Evolutionary conservation across 2,888 invertebrate genomes (phyloP), one percentile per base, ranked within the genome.

Genomic region (Drosophila incognita): DNA sequence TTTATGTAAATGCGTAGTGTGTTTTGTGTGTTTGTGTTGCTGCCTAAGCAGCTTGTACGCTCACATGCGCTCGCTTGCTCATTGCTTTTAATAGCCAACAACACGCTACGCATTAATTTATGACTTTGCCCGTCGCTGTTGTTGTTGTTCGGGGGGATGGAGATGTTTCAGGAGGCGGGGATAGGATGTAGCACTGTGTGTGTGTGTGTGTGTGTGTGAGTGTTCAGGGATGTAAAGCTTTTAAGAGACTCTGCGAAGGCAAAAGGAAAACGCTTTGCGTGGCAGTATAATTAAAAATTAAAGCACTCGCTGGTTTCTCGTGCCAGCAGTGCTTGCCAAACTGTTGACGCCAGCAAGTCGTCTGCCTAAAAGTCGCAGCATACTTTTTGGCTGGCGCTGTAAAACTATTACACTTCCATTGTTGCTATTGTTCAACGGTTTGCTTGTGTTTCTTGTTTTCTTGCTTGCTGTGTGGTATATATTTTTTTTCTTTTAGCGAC

Each of bases 71-170:
- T 89, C 81, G 71, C 81, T 81, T 84, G 84, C 85, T 85, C 85
- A 85, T 89, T 85, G 89, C 89, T 86, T 86, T 86, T 86, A 86
- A 86, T 86, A 86, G 89, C 87, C 87, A 89, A 87, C 89, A 86
- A 87, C 89, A 89, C 83, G 89, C 87, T 74, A 86, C 89, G 85
- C 85, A 86, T 86, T 86, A 89, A 86, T 86, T 86, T 86, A 86
- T 89, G 85, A 85, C 84, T 85, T 89, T 78, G 42, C 53, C 35
- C 52, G 38, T 38, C 69, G 53, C 53, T 61, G 56, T 54, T 58
- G 42, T 52, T 66, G 53, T 31, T 57, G 40, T 36, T 48, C 6
- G 18, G 18, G 35, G 11, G n/a, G n/a, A n/a, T 21, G 13, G 21
- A 21, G 18, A 29, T 15, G 51, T n/a, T 29, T n/a, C 10, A 11